These are phyloP conservation scores for Chaunax sp. DNA, from an alignment of 2,797 vertebrate genomes.

Conservation along the genomic window DNA sequence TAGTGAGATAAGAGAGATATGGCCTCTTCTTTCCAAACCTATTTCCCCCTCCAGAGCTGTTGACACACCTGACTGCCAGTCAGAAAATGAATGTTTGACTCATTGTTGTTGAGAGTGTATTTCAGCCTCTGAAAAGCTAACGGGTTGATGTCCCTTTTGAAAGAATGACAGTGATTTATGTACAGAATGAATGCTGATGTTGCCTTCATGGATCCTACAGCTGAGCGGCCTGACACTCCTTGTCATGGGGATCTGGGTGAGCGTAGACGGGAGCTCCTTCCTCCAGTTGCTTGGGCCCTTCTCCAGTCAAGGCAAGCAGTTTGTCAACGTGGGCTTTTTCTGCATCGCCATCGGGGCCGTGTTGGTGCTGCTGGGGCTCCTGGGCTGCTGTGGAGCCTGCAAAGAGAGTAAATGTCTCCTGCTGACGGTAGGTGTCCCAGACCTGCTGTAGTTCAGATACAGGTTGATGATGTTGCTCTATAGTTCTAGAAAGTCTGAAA, in stretches of 20 bases:
- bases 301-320: constrained; percentile 74
- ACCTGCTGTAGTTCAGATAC: too few relatives aligned
- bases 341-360: constrained; percentile 85
- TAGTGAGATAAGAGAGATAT: constrained; percentile 31
- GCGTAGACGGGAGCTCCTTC: constrained; percentile 82
- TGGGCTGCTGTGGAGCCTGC: constrained; percentile 88
- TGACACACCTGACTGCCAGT: constrained; percentile 10
- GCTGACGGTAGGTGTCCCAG: constrained; percentile 81
- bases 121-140: not conserved
- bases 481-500: too few relatives aligned
- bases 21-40: constrained; percentile 37
- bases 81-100: constrained; percentile 10
- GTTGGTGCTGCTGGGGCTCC: constrained; percentile 86
- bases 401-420: constrained; percentile 92
- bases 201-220: constrained; percentile 61
- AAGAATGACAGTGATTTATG: too few relatives aligned
- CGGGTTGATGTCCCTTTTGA: too few relatives aligned
- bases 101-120: not conserved
- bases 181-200: not conserved
- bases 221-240: constrained; percentile 84
- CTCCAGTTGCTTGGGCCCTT: constrained; percentile 81
- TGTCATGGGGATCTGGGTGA: constrained; percentile 90
- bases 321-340: constrained; percentile 88
- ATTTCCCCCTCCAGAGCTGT: constrained; percentile 23
- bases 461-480: not conserved